Evolutionary conservation across 2,797 vertebrate genomes (phyloP), one percentile per base, ranked within the genome.

Genomic region (Clarias pachynema): DNA sequence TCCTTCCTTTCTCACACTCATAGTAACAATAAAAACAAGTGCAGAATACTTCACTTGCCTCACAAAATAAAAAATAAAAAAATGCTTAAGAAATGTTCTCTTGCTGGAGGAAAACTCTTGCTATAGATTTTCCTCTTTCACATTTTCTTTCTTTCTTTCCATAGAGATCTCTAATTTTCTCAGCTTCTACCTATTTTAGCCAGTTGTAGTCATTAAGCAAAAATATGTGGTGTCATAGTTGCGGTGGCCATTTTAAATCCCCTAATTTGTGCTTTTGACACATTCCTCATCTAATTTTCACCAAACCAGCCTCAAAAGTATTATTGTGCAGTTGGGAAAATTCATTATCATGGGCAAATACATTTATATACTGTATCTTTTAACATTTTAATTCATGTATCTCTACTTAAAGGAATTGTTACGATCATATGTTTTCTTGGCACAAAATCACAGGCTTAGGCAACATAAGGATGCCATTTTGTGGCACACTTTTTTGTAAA

Each of bases 1-100:
- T 65, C 65, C 56, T 60, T 16, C 79, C 29, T 40, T 75, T 78
- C 74, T 87, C 34, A 78, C 49, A 85, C 82, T 68, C 84, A 84
- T 22, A 85, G 69, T 53, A 79, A 74, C 63, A 81, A 62, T 74
- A 70, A 82, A 88, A 78, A 84, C 26, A 57, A 34, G 59, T 70
- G 60, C 77, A 44, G 62, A 56, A 74, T 68, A 78, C 65, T 44
- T 59, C 34, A 69, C 22, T 59, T 70, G 65, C 18, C 24, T 81
- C 70, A 31, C 26, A 16, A 79, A 82, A 78, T 31, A 10, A 86
- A 74, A 31, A 78, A 31, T n/a, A 56, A 14, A 37, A n/a, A 14
- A 53, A 53, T 3, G 8, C 37, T 31, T 62, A 72, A 37, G 65
- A 83, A 73, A 34, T 62, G n/a, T 60, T 62, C 62, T 40, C 75